These are phyloP conservation scores for Drosophila anomalata DNA, from an alignment of 2,888 invertebrate species.

Conservation along the genomic window DNA sequence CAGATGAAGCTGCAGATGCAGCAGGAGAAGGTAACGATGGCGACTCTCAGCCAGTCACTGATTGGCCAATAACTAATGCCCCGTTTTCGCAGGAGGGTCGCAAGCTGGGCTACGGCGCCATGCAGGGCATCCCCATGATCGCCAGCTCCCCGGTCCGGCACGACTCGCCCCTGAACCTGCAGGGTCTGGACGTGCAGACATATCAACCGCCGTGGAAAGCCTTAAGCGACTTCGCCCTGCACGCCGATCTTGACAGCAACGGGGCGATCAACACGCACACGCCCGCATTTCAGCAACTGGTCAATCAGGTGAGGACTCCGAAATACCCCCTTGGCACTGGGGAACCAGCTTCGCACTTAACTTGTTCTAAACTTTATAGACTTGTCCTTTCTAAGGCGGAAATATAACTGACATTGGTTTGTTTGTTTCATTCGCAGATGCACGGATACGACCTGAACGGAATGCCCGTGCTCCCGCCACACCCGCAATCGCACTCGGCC, in stretches of 20 bases:
- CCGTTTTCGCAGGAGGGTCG: conserved; percentile 91
- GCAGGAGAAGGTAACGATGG: conserved; percentile 94
- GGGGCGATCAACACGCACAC: conserved; percentile 92
- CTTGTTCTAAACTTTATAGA: neutral
- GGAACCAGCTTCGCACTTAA: neutral
- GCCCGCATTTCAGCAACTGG: conserved; percentile 97
- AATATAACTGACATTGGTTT: neutral
- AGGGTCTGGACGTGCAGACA: conserved; percentile 93
- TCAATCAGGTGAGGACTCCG: conserved; percentile 90
- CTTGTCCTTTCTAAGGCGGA: neutral
- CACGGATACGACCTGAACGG: conserved; percentile 93
- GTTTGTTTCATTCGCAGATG: conserved; percentile 87
- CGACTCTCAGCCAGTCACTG: neutral
- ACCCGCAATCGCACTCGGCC: conserved; percentile 84
- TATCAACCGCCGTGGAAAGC: conserved; percentile 99
- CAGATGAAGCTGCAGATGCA: conserved; percentile 99
- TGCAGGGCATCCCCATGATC: conserved; percentile 99
- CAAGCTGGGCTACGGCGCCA: conserved; percentile 95
- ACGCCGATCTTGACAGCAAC: conserved; percentile 92
- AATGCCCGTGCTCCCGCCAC: conserved; percentile 84
- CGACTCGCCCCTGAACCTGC: conserved; percentile 93
- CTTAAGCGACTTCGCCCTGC: conserved; percentile 96
- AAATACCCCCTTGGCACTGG: neutral
- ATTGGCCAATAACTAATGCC: neutral
- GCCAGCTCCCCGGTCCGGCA: conserved; percentile 97